Percentiles rank a stretch among this genome's conserved stretches.
Evolutionary conservation across 2,113 vertebrate genomes (phyloP).

Genomic region (Chaenocephalus aceratus): DNA sequence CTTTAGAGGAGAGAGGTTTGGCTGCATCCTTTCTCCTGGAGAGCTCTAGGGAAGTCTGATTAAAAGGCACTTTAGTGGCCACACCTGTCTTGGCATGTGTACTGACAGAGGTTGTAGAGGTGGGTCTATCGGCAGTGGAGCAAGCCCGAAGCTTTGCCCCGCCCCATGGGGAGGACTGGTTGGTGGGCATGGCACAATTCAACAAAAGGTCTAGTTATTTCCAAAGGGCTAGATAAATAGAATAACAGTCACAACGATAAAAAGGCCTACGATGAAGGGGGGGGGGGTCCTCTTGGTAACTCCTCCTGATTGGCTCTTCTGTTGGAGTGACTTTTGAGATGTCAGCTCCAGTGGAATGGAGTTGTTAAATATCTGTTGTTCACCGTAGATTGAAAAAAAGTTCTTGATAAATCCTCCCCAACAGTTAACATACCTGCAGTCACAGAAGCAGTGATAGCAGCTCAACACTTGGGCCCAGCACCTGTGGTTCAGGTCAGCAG

Average conservation of each 20-base stretch:
- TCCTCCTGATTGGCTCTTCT: constrained; percentile 23
- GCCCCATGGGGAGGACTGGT: constrained; percentile 73
- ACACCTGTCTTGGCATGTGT: constrained; percentile 7
- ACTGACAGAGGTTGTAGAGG: constrained; percentile 51
- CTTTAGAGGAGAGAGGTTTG: constrained; percentile 31
- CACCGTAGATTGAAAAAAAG: constrained; percentile 6
- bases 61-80: constrained; percentile 89
- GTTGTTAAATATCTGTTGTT: constrained; percentile 20
- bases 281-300: constrained; percentile 62
- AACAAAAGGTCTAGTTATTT: neutral
- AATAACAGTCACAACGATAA: neutral
- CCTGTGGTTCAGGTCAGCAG: neutral
- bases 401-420: constrained; percentile 37
- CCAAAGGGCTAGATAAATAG: constrained; percentile 42
- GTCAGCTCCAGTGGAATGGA: constrained; percentile 61
- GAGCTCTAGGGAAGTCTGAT: constrained; percentile 12
- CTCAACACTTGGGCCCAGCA: neutral
- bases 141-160: constrained; percentile 18
- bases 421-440: constrained; percentile 59
- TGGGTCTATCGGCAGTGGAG: constrained; percentile 62
- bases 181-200: constrained; percentile 80
- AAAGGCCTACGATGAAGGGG: constrained; percentile 43
- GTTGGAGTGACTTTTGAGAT: constrained; percentile 20
- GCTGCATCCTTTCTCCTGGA: constrained; percentile 15
- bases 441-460: neutral